Conservation (phyloP, 2,113 vertebrate species). For the Clinocottus analis region DNA sequence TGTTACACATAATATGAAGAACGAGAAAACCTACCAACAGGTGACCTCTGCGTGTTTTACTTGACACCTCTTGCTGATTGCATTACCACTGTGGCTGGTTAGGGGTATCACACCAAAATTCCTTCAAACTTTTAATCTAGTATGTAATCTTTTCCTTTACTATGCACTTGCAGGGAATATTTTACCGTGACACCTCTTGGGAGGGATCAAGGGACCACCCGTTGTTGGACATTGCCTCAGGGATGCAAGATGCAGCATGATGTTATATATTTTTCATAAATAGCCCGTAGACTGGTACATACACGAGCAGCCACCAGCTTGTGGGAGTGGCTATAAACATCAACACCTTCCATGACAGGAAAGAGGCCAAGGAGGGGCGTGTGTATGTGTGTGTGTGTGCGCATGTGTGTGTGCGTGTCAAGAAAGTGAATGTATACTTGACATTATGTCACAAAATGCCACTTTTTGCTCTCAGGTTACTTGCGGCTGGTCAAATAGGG, state of each 20-base stretch:
- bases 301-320: conserved; percentile 16
- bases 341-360: conserved; percentile 19
- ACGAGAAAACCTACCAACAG: conserved; percentile 4
- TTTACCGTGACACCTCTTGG: conserved; percentile 25
- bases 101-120: conserved; percentile 23
- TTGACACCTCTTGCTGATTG: conserved; percentile 49
- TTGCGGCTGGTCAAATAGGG: conserved; percentile 29
- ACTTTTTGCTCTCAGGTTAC: conserved; percentile 27
- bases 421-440: conserved; percentile 9
- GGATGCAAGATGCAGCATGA: neutral
- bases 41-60: conserved; percentile 26
- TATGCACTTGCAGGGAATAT: conserved; percentile 33
- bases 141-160: conserved; percentile 45
- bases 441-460: conserved; percentile 18
- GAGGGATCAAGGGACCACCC: neutral
- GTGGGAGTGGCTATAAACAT: conserved; percentile 40
- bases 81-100: conserved; percentile 39
- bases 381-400: conserved; percentile 19
- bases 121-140: conserved; percentile 51
- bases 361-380: conserved; percentile 23
- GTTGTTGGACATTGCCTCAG: conserved; percentile 5
- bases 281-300: neutral
- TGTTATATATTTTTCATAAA: conserved; percentile 16
- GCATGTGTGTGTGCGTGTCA: conserved; percentile 15
- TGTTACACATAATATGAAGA: neutral